Evolutionary conservation across 1,140 invertebrate species (phyloP), one percentile per base, ranked within the genome.

Genomic region (Lordiphosa stackelbergi): DNA sequence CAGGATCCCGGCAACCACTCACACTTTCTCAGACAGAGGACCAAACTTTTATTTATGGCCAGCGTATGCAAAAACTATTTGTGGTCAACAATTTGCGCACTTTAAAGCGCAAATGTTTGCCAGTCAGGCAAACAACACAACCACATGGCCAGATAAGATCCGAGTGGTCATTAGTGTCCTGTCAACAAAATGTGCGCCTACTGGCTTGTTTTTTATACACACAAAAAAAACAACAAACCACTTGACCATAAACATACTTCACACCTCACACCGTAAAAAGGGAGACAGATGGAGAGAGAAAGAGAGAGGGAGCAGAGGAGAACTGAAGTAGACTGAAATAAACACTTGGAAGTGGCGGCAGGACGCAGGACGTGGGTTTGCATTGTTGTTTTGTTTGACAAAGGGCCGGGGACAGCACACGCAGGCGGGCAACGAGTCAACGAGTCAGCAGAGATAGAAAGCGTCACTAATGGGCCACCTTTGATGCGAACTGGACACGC

Each of bases 181-280:
- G 74, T 72, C 77, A 79, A 73, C 74, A 79, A 66, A 42, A 47
- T 48, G 63, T 54, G 53, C 53, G 61, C 59, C 61, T 64, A 60
- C 36, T 28, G 13, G 16, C 16, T 31, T 13, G 28, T 47, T 43
- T 43, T 55, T 31, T 53, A 43, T 52, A 48, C 35, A 38, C 36
- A 43, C 13, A 59, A 68, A 68, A 62, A 47, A 8, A 24, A 42
- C 19, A 53, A 66, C 43, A 36, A 68, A 34, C 71, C 75, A 81
- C 75, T 79, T 79, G 75, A 81, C 75, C 75, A 81, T 79, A 81
- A 81, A 83, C 72, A 83, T 83, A 81, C 77, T 83, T 81, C 73
- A 75, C 75, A 83, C 75, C 77, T 81, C 71, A 54, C 58, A 83
- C 62, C 83, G 75, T 66, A 37, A 42, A 3, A 10, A 9, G 37